Base-by-base conservation (phyloP, 2,888 invertebrate genomes). In the Torymus aiolomorphi region DNA sequence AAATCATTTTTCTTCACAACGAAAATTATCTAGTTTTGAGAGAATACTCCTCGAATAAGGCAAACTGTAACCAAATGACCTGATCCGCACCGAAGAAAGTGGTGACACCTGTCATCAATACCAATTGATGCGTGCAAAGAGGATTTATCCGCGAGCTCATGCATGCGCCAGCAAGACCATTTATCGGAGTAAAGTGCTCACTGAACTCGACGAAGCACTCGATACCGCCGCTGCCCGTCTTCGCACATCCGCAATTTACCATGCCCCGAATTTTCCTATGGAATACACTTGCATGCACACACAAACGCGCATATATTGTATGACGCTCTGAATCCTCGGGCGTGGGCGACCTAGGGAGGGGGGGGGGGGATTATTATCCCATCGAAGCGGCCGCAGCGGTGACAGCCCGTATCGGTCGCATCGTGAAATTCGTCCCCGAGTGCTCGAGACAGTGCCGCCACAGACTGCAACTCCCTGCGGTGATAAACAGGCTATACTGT, bases 151-250 rank as follows among this genome's bases (percentile, higher is more conserved):
- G 2, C 24, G 2, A 24, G 24, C 24, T 24, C 3, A 24, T 24
- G 12, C 13, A 13, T 12, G 42, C n/a, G 16, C 62, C 52, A 16
- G 67, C 31, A 69, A 82, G 70, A 79, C 72, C 71, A 77, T 63
- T 79, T 74, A 65, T 63, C 56, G 70, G 63, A 67, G 66, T 65
- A 79, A 77, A 73, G 52, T 83, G 24, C 86, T 86, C 84, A 84
- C 86, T 92, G 92, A 94, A 93, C 92, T 94, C 94, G 87, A 94
- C 91, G 92, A 93, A 94, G 91, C 93, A 94, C 92, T 94, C 94
- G 91, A 93, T 91, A 90, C 94, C 94, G 85, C 94, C 94, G 80
- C 94, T 94, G 86, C 93, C 93, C 88, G 93, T 94, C 91, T 93
- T 92, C 89, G 92, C 91, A 91, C 93, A 93, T 88, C 93, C 94